Evolutionary conservation across 2,113 vertebrate species (phyloP).

Genomic region (Oophaga pumilio): DNA sequence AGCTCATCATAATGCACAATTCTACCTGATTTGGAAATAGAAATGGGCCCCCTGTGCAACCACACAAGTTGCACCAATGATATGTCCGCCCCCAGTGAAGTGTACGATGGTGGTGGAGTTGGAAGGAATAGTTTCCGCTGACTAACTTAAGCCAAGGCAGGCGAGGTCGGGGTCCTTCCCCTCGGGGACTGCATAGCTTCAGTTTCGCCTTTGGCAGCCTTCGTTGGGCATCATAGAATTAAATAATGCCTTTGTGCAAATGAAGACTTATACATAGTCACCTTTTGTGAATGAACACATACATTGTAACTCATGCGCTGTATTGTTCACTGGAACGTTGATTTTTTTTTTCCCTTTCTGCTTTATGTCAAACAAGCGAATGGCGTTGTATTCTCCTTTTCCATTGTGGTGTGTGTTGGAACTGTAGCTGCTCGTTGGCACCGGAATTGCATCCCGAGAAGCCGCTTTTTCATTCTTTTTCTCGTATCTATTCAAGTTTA

Average conservation of each 20-base stretch:
- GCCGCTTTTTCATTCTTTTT: slow-evolving; percentile 2
- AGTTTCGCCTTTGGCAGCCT: background rate
- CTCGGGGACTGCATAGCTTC: too few relatives aligned
- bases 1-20: too few relatives aligned
- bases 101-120: too few relatives aligned
- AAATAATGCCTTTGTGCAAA: background rate
- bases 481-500: slow-evolving; percentile 17
- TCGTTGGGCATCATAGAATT: background rate
- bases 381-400: background rate
- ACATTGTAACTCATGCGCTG: background rate
- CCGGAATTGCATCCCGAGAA: background rate
- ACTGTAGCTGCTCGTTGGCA: background rate
- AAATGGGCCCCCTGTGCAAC: too few relatives aligned
- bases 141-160: too few relatives aligned
- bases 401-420: background rate
- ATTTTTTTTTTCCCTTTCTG: background rate
- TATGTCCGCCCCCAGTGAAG: too few relatives aligned
- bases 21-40: too few relatives aligned
- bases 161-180: too few relatives aligned
- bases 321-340: background rate
- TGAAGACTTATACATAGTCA: background rate
- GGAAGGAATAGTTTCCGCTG: too few relatives aligned
- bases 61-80: too few relatives aligned
- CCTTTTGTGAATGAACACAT: background rate
- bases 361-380: background rate